Conservation (phyloP, 2,888 invertebrate species). For the Acrocyrtus sp. region DNA sequence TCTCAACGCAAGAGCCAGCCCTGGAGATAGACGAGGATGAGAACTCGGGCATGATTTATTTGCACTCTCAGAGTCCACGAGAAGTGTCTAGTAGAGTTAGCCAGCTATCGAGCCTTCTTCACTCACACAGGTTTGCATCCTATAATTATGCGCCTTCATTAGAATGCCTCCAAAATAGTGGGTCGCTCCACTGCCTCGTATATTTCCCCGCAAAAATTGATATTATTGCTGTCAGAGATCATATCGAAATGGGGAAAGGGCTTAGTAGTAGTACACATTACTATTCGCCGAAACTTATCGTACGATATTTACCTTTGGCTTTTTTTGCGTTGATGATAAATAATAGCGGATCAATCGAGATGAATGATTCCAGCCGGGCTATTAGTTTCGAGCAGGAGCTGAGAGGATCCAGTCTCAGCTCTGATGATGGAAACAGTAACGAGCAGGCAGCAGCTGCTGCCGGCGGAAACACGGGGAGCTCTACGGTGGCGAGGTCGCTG, state of each 20-base stretch:
- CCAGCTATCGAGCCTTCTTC: conserved; percentile 77
- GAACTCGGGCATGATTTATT: conserved; percentile 58
- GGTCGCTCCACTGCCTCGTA: no score
- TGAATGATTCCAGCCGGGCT: conserved; percentile 73
- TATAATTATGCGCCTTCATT: neutral
- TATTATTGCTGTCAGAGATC: no score
- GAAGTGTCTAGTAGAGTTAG: conserved; percentile 71
- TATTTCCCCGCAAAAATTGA: no score
- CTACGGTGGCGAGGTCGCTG: conserved; percentile 45
- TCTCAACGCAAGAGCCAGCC: conserved; percentile 44
- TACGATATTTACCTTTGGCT: neutral
- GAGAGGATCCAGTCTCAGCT: conserved; percentile 74
- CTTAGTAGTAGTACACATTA: no score
- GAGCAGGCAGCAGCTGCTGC: conserved; percentile 66
- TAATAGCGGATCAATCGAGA: conserved; percentile 74
- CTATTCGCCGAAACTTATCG: neutral
- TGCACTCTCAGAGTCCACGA: conserved; percentile 67
- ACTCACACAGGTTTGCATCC: conserved; percentile 74
- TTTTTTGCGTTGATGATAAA: conserved; percentile 55
- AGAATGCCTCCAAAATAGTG: neutral
- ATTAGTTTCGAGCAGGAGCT: conserved; percentile 74
- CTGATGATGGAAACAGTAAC: conserved; percentile 71
- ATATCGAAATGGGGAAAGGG: no score
- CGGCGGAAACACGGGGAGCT: conserved; percentile 36
- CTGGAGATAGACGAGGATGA: conserved; percentile 56